Percentiles rank a stretch among this genome's conserved stretches.
Evolutionary conservation across 2,797 vertebrate genomes (phyloP).

Genomic region (Enteromius fasciolatus): DNA sequence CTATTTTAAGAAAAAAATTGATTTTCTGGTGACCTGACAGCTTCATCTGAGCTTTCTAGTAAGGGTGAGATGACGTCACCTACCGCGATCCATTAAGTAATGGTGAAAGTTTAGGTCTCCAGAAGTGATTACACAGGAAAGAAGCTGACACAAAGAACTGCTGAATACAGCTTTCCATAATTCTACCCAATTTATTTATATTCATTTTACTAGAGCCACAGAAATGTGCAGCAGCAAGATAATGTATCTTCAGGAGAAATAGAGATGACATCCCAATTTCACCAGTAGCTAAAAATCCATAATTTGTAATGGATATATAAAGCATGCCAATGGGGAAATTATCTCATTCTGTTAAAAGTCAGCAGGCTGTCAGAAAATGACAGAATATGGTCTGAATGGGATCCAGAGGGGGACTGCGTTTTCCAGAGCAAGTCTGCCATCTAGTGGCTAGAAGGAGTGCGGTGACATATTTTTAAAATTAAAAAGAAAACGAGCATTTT

Average conservation of each 20-base stretch:
- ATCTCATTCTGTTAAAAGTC: constrained; percentile 49
- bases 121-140: constrained; percentile 5
- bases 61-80: neutral
- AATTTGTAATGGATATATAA: constrained; percentile 49
- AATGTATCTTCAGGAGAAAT: constrained; percentile 39
- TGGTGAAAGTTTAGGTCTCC: constrained; percentile 19
- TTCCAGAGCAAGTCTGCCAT: constrained; percentile 78
- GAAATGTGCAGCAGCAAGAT: constrained; percentile 41
- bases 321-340: constrained; percentile 50
- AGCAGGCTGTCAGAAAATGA: constrained; percentile 51
- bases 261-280: constrained; percentile 49
- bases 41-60: constrained; percentile 3
- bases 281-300: constrained; percentile 51
- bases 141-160: constrained; percentile 50
- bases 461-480: neutral
- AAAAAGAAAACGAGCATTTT: neutral
- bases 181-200: constrained; percentile 41
- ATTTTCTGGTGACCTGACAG: neutral
- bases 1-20: neutral
- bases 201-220: constrained; percentile 28
- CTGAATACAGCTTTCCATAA: constrained; percentile 60
- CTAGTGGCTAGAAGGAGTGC: constrained; percentile 69
- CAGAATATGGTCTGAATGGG: constrained; percentile 35
- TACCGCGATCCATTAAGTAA: constrained; percentile 24
- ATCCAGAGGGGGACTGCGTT: constrained; percentile 46